These are phyloP conservation scores for Nothocercus nigrocapillus DNA, from an alignment of 2,113 vertebrate species.

Conservation along the genomic window DNA sequence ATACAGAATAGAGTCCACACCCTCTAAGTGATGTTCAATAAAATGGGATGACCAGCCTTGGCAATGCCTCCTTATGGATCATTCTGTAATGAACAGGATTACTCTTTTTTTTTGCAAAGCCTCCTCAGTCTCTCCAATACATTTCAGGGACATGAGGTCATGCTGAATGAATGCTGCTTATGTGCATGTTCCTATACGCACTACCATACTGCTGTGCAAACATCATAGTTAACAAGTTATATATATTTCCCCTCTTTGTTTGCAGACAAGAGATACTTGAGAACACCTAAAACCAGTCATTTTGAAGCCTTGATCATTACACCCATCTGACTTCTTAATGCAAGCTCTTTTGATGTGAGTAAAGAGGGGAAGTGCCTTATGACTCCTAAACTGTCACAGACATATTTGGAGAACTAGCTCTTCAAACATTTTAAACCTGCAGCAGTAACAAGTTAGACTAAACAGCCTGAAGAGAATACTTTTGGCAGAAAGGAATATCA, in stretches of 20 bases:
- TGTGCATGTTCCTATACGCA: not conserved
- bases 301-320: slow-evolving; percentile 7
- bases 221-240: not conserved
- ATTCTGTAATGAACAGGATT: not conserved
- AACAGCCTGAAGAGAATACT: slow-evolving; percentile 50
- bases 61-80: not conserved
- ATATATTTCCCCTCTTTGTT: not conserved
- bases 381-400: not conserved
- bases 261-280: not conserved
- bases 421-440: not conserved
- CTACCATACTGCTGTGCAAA: not conserved
- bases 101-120: not conserved
- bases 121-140: not conserved
- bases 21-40: not conserved
- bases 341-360: slow-evolving; percentile 7
- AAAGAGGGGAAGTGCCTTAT: not conserved
- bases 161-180: not conserved
- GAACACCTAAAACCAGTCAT: not conserved
- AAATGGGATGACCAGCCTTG: not conserved
- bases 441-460: slow-evolving; percentile 24
- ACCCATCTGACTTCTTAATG: slow-evolving; percentile 17
- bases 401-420: not conserved
- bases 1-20: not conserved
- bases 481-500: slow-evolving; percentile 2
- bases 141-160: not conserved